Conservation (phyloP, 2,797 vertebrate genomes). For the Halcyon badia region DNA sequence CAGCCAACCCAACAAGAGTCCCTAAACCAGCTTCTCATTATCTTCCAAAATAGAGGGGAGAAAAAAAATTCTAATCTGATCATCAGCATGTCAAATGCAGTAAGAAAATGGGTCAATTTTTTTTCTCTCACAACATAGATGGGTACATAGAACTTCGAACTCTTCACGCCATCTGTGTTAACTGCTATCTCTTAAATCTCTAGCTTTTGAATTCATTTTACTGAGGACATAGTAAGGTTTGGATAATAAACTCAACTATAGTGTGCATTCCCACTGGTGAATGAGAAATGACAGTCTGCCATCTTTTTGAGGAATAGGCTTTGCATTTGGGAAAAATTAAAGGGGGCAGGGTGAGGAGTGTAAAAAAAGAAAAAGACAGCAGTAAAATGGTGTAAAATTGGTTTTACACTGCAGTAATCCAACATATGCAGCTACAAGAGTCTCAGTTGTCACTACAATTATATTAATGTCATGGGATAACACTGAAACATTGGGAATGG, state of each 20-base stretch:
- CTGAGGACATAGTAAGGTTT: not conserved
- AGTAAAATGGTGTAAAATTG: not conserved
- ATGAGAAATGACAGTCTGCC: not conserved
- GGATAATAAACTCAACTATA: not conserved
- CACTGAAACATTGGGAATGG: not conserved
- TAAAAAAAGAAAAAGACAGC: not conserved
- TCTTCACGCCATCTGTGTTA: not conserved
- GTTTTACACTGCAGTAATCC: not conserved
- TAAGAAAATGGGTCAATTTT: not conserved
- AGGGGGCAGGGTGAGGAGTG: not conserved
- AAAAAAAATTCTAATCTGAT: not conserved
- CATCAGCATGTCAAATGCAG: not conserved
- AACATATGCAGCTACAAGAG: not conserved
- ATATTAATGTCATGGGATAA: not conserved
- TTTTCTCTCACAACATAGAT: not conserved
- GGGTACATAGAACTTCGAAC: not conserved
- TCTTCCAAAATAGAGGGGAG: not conserved
- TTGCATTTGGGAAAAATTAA: not conserved
- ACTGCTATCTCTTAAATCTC: not conserved
- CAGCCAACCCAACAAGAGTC: not conserved
- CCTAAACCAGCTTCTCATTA: not conserved
- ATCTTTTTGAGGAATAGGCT: not conserved
- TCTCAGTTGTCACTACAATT: not conserved
- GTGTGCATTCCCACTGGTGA: not conserved
- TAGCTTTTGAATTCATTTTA: not conserved